phyloP scores from a whole-genome alignment of 2,888 invertebrate species.

The Drosophila ustulata region DNA sequence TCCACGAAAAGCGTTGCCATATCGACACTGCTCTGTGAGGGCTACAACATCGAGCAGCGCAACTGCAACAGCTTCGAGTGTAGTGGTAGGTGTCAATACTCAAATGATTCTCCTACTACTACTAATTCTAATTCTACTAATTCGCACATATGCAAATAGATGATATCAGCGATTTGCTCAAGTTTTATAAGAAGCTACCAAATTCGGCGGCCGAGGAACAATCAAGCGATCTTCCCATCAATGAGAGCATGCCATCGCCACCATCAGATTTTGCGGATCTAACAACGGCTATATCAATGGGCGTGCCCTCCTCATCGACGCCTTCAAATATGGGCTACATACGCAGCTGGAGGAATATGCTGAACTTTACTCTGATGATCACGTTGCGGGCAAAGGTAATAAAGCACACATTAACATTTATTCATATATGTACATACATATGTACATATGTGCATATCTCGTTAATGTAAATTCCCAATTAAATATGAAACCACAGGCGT shows the following conservation, averaged over 20 bases:
- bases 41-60: constrained; percentile 85
- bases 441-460: no score
- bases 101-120: not conserved
- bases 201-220: constrained; percentile 68
- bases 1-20: constrained; percentile 78
- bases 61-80: constrained; percentile 85
- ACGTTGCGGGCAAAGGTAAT: constrained; percentile 82
- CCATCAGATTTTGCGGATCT: constrained; percentile 39
- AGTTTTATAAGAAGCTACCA: constrained; percentile 84
- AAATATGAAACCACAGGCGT: no score
- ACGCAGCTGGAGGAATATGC: constrained; percentile 82
- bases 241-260: constrained; percentile 28
- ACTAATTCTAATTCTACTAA: no score
- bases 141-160: constrained; percentile 68
- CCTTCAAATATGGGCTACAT: constrained; percentile 83
- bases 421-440: no score
- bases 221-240: constrained; percentile 20
- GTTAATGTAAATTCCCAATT: no score
- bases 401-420: no score
- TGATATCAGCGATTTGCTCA: constrained; percentile 84
- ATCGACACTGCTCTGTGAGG: constrained; percentile 84
- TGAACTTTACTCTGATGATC: constrained; percentile 84
- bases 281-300: constrained; percentile 46
- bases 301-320: constrained; percentile 71
- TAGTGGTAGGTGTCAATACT: constrained; percentile 78